Evolutionary conservation across 2,797 vertebrate species (phyloP).

Genomic region (Diplodus sargus): DNA sequence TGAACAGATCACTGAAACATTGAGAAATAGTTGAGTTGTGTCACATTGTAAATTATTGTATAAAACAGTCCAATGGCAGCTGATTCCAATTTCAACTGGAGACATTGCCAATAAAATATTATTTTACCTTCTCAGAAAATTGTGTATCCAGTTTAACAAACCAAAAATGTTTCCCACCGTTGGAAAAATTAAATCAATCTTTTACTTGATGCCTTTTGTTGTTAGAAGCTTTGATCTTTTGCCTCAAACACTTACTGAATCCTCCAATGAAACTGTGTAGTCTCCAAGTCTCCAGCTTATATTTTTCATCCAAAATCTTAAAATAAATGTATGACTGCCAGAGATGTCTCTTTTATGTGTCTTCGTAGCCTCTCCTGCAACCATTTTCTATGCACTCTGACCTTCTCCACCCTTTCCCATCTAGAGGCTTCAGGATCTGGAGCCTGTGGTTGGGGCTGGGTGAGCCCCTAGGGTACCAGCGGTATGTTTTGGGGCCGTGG

Average conservation of each 20-base stretch:
- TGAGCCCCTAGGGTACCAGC: neutral
- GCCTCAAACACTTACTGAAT: neutral
- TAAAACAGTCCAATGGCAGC: too few species aligned
- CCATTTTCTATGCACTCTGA: constrained; percentile 21
- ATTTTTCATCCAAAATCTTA: constrained; percentile 32
- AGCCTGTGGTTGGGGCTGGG: constrained; percentile 8
- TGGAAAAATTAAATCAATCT: neutral
- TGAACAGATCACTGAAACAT: too few species aligned
- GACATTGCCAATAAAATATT: too few species aligned
- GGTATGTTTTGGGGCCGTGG: constrained; percentile 25
- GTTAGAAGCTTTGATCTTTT: constrained; percentile 14
- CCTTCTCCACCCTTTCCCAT: constrained; percentile 28
- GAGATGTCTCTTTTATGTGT: constrained; percentile 8
- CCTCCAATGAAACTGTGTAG: constrained; percentile 13
- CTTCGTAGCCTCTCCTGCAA: neutral
- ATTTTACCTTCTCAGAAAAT: neutral
- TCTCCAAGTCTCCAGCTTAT: constrained; percentile 12
- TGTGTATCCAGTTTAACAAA: neutral
- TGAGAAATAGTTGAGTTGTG: too few species aligned
- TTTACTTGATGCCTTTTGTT: constrained; percentile 1
- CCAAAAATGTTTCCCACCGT: neutral
- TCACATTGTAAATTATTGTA: too few species aligned
- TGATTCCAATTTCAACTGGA: too few species aligned
- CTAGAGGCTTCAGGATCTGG: constrained; percentile 5
- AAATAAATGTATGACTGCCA: constrained; percentile 18